Evolutionary conservation across 1,140 invertebrate genomes (phyloP), one percentile per base, ranked within the genome.

Genomic region (Asobara japonica): DNA sequence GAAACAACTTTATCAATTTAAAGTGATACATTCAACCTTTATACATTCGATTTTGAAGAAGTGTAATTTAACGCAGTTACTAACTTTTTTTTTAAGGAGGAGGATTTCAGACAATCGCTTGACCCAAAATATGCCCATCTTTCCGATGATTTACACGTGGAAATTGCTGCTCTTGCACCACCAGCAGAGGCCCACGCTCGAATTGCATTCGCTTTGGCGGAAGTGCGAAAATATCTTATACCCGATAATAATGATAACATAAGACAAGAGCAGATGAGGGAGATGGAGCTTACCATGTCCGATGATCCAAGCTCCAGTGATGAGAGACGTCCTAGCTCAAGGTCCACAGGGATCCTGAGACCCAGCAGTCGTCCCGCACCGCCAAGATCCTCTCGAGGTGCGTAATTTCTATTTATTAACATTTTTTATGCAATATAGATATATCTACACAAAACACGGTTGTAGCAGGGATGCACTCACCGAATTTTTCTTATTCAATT

Each of bases 91-190:
- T 11, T 22, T 33, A 86, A 97, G 94, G 92, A 98, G 86, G 96
- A 98, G 80, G 95, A 98, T 82, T 88, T 96, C 18, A 89, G 96
- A 33, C 92, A 92, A 77, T 94, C 94, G 0, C 87, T 94, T 56
- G 97, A 98, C 84, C 95, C 95, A 0, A 97, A 98, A 83, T 98
- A 96, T 83, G 91, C 94, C 7, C 97, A 99, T 86, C 90, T 98
- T 11, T 91, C 92, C 66, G 97, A 98, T 76, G 96, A 98, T 76
- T 89, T 99, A 3, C 97, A 98, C 83, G 95, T 99, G 0, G 94
- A 98, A 84, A 95, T 98, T 69, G 94, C 94, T 45, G 95, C 96
- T 11, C 90, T 94, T 70, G 96, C 95, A 5, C 93, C 96, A 13
- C 95, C 96, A 0, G 93, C 95, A 0, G 96, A 98, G 83, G 96